Evolutionary conservation across 2,888 invertebrate species (phyloP).

Genomic region (Mantis religiosa): DNA sequence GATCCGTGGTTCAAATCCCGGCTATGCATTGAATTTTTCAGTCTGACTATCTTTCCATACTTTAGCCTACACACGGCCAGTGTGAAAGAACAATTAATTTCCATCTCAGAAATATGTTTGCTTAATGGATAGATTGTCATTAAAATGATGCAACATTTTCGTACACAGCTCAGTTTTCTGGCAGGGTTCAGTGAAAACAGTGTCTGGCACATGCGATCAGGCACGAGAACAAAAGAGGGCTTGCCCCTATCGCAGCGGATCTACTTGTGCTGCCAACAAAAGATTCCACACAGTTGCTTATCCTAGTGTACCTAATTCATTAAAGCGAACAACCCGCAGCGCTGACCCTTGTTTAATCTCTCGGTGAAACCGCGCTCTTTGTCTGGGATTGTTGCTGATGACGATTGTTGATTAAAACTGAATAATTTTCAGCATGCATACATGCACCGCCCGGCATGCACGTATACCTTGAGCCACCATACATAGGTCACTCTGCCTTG

Average conservation of each 20-base stretch:
- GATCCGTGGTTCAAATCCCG: no score
- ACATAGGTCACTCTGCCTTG: neutral
- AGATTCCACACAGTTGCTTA: neutral
- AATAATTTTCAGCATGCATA: constrained; percentile 1
- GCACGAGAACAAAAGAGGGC: neutral
- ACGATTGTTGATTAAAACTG: neutral
- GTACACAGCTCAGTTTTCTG: no score
- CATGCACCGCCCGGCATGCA: neutral
- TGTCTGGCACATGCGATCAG: neutral
- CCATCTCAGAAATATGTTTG: no score
- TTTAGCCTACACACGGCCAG: no score
- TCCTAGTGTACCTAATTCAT: neutral
- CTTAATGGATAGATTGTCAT: no score
- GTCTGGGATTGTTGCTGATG: neutral
- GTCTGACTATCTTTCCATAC: no score
- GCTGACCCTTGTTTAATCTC: neutral
- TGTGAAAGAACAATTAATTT: no score
- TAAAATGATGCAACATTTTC: no score
- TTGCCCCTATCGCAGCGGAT: neutral
- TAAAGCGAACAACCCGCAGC: neutral
- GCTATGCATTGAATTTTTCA: no score
- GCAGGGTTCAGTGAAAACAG: neutral
- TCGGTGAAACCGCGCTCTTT: neutral
- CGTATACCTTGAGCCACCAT: neutral
- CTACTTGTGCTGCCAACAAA: neutral